Base-by-base conservation (phyloP, 2,888 invertebrate species). In the Lysandra bellargus region DNA sequence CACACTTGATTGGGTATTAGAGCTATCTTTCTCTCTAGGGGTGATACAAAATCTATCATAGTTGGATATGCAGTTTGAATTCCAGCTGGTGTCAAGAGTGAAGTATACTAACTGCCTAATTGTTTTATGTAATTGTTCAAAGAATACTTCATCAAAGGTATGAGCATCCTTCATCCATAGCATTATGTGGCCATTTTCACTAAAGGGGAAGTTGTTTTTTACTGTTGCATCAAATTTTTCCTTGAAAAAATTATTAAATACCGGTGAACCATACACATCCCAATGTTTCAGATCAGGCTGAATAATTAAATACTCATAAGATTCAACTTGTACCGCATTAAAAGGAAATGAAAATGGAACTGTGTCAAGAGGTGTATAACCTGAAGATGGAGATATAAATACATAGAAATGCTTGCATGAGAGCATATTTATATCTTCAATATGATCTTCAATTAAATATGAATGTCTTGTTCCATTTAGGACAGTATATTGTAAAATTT, bases 91-190 rank as follows among this genome's bases (percentile, higher is more conserved):
- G 33, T 76, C 57, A 61, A 78, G 57, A 80, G 86, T 85, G 80
- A 83, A 81, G 82, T 82, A 86, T 44, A 89, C 88, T 64, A 91
- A 88, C n/a, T 83, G 82, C 81, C 87, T 87, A 33, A 92, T 37
- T 78, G 82, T 83, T 23, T 80, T 81, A 73, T 84, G 84, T 23
- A 93, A 84, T 74, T 84, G 84, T n/a, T 78, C n/a, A 85, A 86
- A 92, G 83, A 93, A 93, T 5, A 23, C 49, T 12, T 85, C 80
- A 85, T 92, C 85, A 87, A 92, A 92, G 33, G 80, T 80, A 53
- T 86, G 88, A 9, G 81, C 82, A 79, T 85, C 83, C 81, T 87
- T 92, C 76, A 89, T 85, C 89, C 92, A 93, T 72, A 90, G 79
- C 86, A 91, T 85, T 69, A 91, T 83, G 76, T 82, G 85, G 72